phyloP scores from a whole-genome alignment of 2,797 vertebrate genomes.

The Caiman crocodilus region DNA sequence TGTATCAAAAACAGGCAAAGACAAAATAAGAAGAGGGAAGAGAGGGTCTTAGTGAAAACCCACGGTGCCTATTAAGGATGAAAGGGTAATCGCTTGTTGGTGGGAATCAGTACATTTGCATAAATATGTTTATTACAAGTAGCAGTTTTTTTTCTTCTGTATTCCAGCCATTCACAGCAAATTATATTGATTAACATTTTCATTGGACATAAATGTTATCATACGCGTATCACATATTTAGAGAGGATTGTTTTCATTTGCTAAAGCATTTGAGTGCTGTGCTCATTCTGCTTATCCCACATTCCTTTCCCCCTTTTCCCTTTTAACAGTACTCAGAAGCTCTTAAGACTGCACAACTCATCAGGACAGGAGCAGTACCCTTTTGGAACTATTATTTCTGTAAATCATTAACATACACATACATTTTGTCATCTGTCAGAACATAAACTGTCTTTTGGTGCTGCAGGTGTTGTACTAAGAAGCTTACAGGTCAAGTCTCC shows the following conservation, averaged over 20 bases:
- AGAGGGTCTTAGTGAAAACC: slow-evolving; percentile 50
- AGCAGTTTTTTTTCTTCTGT: slow-evolving; percentile 56
- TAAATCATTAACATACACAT: slow-evolving; percentile 45
- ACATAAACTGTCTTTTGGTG: neutral
- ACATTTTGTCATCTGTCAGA: neutral
- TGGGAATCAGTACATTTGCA: slow-evolving; percentile 54
- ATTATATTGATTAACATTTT: slow-evolving; percentile 57
- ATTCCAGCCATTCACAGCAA: slow-evolving; percentile 47
- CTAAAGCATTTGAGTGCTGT: slow-evolving; percentile 31
- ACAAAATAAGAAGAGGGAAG: slow-evolving; percentile 36
- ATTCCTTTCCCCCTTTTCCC: slow-evolving; percentile 37
- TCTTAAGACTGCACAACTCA: slow-evolving; percentile 10
- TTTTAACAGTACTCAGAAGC: slow-evolving; percentile 55
- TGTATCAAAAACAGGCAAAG: slow-evolving; percentile 49
- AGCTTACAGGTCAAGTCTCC: slow-evolving; percentile 33
- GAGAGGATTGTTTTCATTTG: slow-evolving; percentile 56
- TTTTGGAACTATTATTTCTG: slow-evolving; percentile 51
- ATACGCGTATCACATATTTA: slow-evolving; percentile 52
- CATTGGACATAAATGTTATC: neutral
- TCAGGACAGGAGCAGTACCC: slow-evolving; percentile 38
- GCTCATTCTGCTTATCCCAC: slow-evolving; percentile 20
- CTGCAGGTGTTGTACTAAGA: neutral
- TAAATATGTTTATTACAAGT: slow-evolving; percentile 52
- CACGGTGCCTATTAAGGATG: slow-evolving; percentile 43
- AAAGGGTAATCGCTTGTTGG: slow-evolving; percentile 50